A percentile compares a stretch with the other conserved stretches of the same genome.
These are phyloP conservation scores for Daubentonia madagascariensis DNA, from an alignment of 2,113 vertebrate species.

Conservation along the genomic window DNA sequence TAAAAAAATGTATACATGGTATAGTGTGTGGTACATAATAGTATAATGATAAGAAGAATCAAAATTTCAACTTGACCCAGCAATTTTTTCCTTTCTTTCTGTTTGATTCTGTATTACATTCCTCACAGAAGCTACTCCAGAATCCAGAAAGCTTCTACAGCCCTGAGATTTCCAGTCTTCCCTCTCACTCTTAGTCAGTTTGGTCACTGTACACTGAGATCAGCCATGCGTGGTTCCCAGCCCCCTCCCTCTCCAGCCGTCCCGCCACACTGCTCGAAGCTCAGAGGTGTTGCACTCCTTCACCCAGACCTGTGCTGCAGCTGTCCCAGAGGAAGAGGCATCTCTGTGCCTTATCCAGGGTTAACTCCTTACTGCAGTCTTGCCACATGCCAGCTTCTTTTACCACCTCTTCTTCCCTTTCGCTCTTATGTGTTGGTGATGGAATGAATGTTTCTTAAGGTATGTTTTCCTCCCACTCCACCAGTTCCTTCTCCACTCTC, in stretches of 20 bases:
- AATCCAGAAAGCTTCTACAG: neutral
- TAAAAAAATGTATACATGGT: neutral
- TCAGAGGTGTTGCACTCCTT: neutral
- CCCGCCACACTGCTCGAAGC: neutral
- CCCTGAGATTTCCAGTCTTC: neutral
- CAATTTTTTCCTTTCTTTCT: neutral
- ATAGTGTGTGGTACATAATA: neutral
- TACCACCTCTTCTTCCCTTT: neutral
- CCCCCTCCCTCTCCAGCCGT: neutral
- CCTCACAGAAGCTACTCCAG: neutral
- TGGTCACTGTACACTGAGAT: neutral
- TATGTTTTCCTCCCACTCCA: neutral
- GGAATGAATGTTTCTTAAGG: neutral
- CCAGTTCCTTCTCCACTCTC: neutral
- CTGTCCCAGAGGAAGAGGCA: neutral
- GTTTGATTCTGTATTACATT: neutral
- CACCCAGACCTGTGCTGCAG: neutral
- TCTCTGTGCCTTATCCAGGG: too few species aligned
- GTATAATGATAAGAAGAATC: neutral
- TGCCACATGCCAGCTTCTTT: neutral
- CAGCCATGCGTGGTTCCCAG: neutral
- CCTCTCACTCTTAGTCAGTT: neutral
- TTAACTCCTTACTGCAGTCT: too few species aligned
- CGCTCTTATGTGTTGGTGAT: neutral
- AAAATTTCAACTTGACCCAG: neutral